Evolutionary conservation across 2,888 invertebrate species (phyloP).

Genomic region (Andrena bicolor): DNA sequence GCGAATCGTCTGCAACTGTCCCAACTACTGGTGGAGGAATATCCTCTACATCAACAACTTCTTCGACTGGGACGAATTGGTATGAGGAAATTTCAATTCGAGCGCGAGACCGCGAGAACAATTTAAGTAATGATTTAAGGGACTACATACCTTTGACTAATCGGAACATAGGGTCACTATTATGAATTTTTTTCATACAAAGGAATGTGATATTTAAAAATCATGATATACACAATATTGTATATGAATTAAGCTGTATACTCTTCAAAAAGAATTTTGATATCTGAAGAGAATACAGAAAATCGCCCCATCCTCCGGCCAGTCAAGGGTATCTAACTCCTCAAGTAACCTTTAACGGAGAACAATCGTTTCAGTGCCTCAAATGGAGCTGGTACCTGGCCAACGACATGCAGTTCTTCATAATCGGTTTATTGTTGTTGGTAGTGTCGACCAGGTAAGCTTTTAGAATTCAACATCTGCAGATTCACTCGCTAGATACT

Average conservation of each 20-base stretch:
- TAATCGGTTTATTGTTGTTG: conserved; percentile 81
- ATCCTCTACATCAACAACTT: conserved; percentile 86
- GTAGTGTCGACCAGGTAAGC: conserved; percentile 85
- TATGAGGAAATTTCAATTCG: conserved; percentile 60
- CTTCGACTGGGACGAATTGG: conserved; percentile 83
- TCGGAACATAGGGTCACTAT: too few species aligned
- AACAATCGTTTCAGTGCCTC: conserved; percentile 81
- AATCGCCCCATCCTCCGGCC: too few species aligned
- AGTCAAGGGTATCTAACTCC: too few species aligned
- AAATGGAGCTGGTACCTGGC: conserved; percentile 86
- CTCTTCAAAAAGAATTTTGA: too few species aligned
- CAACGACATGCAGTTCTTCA: conserved; percentile 85
- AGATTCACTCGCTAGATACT: background rate
- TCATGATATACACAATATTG: too few species aligned
- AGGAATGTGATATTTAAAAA: too few species aligned
- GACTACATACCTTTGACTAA: too few species aligned
- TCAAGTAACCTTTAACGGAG: background rate
- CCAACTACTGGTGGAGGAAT: conserved; percentile 86
- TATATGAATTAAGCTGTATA: too few species aligned
- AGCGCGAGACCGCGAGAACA: too few species aligned
- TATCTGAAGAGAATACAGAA: too few species aligned
- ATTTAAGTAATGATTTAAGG: too few species aligned
- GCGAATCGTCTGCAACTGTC: conserved; percentile 83
- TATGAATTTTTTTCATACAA: too few species aligned
- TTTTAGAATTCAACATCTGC: background rate